Conservation (phyloP, 1,140 invertebrate species). For the Bombus affinis region DNA sequence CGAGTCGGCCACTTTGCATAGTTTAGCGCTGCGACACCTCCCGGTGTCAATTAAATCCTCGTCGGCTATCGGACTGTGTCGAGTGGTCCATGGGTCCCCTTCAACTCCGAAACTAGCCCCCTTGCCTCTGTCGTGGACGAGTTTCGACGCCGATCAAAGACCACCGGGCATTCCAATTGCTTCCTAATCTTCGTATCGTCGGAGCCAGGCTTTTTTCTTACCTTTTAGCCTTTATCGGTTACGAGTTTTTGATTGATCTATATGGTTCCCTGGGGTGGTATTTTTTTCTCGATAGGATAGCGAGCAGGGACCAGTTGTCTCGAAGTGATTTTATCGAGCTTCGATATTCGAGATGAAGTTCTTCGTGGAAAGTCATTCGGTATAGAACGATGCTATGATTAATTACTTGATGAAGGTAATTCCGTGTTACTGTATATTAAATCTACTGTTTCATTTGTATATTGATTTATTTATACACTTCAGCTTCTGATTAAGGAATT, state of each 20-base stretch:
- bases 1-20: slow-evolving; percentile 75
- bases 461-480: too few relatives aligned
- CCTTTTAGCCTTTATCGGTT: slow-evolving; percentile 15
- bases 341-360: neutral
- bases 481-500: too few relatives aligned
- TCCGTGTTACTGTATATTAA: too few relatives aligned
- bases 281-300: neutral
- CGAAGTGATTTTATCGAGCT: neutral
- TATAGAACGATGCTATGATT: too few relatives aligned
- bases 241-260: slow-evolving; percentile 9
- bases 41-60: slow-evolving; percentile 75
- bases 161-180: slow-evolving; percentile 64
- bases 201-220: neutral
- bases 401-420: too few relatives aligned
- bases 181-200: slow-evolving; percentile 63
- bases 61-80: slow-evolving; percentile 57
- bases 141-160: slow-evolving; percentile 66
- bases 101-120: slow-evolving; percentile 29
- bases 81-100: slow-evolving; percentile 45
- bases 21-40: slow-evolving; percentile 79
- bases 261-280: neutral
- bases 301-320: neutral
- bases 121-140: neutral
- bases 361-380: neutral
- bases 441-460: too few relatives aligned